Percentiles rank a stretch among this genome's conserved stretches.
Evolutionary conservation across 2,113 vertebrate genomes (phyloP).

Genomic region (Pogonocichla stellata): DNA sequence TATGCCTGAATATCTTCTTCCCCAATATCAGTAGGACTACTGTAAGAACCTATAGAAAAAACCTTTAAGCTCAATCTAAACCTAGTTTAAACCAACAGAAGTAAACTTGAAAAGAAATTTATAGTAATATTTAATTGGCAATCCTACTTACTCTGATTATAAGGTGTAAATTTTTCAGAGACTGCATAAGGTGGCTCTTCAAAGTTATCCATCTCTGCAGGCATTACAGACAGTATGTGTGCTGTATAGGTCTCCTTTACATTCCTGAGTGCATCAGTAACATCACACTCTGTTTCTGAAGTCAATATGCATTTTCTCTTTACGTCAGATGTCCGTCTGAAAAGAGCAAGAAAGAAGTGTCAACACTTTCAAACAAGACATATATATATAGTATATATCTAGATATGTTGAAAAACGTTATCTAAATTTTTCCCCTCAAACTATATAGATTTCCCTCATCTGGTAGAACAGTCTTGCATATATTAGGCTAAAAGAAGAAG

Average conservation of each 20-base stretch:
- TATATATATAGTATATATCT: neutral
- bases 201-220: neutral
- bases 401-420: neutral
- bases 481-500: neutral
- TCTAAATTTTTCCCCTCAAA: neutral
- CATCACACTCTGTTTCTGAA: constrained; percentile 79
- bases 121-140: neutral
- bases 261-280: constrained; percentile 74
- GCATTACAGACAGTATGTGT: constrained; percentile 72
- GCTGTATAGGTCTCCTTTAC: constrained; percentile 75
- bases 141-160: constrained; percentile 83
- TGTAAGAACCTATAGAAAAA: neutral
- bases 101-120: neutral
- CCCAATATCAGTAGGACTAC: neutral
- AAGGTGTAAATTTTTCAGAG: constrained; percentile 82
- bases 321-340: constrained; percentile 57
- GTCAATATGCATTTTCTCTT: constrained; percentile 75
- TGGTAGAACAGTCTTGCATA: neutral
- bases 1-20: neutral
- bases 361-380: neutral
- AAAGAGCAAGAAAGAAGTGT: neutral
- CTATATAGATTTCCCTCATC: neutral
- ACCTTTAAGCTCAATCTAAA: neutral
- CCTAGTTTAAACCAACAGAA: neutral
- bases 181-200: constrained; percentile 67